Evolutionary conservation across 2,113 vertebrate species (phyloP), one percentile per base, ranked within the genome.

Genomic region (Etia nguti): DNA sequence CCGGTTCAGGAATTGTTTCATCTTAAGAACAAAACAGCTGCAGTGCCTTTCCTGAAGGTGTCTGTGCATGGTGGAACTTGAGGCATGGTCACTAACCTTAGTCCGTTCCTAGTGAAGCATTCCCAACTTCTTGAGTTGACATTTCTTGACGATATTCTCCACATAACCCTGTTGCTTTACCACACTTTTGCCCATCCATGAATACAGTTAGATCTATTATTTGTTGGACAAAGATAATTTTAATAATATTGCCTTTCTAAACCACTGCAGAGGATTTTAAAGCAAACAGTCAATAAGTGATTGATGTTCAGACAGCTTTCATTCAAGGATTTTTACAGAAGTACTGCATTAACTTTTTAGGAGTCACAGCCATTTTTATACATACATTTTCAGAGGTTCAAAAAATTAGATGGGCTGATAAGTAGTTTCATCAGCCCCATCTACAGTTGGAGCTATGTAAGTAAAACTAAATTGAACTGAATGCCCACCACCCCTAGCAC

Each of bases 401-500:
- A 36, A 62, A 62, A 62, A 34, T 29, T 62, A 62, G 29, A 62
- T 20, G 10, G 16, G 59, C 59, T 11, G 29, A 62, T 29, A 20
- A 16, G 59, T 62, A 62, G 59, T 4, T 62, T 36, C 29, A 62
- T 3, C 59, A 62, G 29, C 59, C 59, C 9, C 16, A 20, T 62
- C 29, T 36, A 62, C 59, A 62, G 16, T 4, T 62, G 59, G 6
- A 62, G 59, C 0, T 34, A 60, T 20, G 29, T 62, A 62, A 62
- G 59, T 34, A 34, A 20, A 62, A 62, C 59, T 62, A 34, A 62
- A 62, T 34, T 62, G 16, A 62, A 62, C 16, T 62, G 59, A 62
- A 62, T 62, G 16, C 29, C 29, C 59, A 11, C 29, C 59, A 60
- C 9, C 59, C 29, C 29, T 0, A 8, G 0, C 16, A 0, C 56